Conservation (phyloP, 2,888 invertebrate genomes). For the Thumatha senex region DNA sequence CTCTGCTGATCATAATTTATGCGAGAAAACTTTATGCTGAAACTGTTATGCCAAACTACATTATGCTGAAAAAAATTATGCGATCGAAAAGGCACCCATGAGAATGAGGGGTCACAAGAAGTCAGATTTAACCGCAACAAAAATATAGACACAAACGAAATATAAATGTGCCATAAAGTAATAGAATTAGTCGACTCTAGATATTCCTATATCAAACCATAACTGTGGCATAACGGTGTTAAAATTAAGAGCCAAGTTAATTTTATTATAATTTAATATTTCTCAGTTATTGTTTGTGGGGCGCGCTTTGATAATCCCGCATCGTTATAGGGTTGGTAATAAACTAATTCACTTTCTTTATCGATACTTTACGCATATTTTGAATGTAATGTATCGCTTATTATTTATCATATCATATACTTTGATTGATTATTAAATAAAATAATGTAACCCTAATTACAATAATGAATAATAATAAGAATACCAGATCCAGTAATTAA, state of each 20-base stretch:
- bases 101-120: too few species aligned
- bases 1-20: too few species aligned
- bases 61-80: too few species aligned
- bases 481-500: neutral
- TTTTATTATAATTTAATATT: constrained; percentile 83
- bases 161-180: too few species aligned
- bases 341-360: constrained; percentile 4
- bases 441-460: too few species aligned
- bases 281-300: constrained; percentile 78
- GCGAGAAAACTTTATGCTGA: too few species aligned
- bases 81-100: too few species aligned
- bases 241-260: constrained; percentile 72
- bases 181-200: constrained; percentile 13
- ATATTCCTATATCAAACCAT: constrained; percentile 20
- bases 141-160: too few species aligned
- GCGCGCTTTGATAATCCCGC: constrained; percentile 78
- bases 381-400: neutral
- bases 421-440: too few species aligned
- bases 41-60: too few species aligned
- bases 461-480: neutral
- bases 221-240: constrained; percentile 60
- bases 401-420: too few species aligned
- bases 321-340: constrained; percentile 55
- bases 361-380: neutral
- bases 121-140: too few species aligned